Evolutionary conservation across 2,797 vertebrate genomes (phyloP).

Genomic region (Pangasius mekongensis): DNA sequence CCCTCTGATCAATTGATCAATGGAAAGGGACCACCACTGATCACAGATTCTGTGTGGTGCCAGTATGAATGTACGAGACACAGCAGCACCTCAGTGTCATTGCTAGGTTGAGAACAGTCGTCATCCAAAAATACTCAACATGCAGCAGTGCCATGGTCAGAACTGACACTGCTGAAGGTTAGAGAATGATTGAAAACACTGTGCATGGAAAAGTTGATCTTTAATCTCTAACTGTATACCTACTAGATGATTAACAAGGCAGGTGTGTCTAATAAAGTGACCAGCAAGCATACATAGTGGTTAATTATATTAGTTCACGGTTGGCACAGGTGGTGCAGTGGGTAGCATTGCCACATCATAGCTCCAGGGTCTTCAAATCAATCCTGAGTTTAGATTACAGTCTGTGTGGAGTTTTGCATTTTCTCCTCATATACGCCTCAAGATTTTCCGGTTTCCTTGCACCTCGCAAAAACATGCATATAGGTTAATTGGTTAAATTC

Average conservation of each 20-base stretch:
- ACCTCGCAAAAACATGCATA: background rate
- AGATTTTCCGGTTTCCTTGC: background rate
- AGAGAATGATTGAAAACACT: conserved; percentile 1
- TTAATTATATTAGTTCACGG: background rate
- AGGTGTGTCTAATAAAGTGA: background rate
- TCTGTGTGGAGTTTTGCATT: background rate
- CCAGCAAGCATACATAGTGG: no score
- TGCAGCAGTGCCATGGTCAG: background rate
- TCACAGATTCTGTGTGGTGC: background rate
- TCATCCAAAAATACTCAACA: background rate
- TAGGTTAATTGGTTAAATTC: background rate
- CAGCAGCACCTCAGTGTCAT: background rate
- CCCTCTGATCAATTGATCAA: background rate
- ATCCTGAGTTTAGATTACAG: background rate
- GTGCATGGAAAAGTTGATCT: background rate
- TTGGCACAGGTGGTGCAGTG: background rate
- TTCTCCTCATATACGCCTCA: no score
- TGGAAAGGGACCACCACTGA: background rate
- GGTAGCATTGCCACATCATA: background rate
- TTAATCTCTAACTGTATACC: background rate
- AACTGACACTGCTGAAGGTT: background rate
- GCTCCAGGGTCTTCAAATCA: background rate
- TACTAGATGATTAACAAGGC: background rate
- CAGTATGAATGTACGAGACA: background rate
- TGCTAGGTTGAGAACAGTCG: background rate